Evolutionary conservation across 2,888 invertebrate species (phyloP).

Genomic region (Carterocephalus palaemon): DNA sequence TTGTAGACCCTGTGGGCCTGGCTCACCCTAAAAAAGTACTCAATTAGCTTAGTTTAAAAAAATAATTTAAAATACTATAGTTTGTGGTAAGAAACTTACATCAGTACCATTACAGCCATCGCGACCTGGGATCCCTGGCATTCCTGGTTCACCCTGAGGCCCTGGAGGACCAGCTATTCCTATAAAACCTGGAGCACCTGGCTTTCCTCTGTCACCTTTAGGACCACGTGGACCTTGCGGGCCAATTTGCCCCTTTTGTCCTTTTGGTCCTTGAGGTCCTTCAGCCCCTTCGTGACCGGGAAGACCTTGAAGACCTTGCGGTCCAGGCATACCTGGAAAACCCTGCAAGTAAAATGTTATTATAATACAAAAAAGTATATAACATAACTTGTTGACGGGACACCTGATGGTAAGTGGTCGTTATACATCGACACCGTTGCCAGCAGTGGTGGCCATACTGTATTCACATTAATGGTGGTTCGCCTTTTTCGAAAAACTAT

Average conservation of each 20-base stretch:
- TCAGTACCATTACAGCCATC: constrained; percentile 98
- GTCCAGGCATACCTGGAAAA: constrained; percentile 84
- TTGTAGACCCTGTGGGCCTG: constrained; percentile 83
- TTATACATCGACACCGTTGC: no score
- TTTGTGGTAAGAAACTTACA: constrained; percentile 75
- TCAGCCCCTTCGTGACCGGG: constrained; percentile 90
- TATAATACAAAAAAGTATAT: no score
- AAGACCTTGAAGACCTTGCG: constrained; percentile 85
- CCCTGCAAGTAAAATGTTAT: constrained; percentile 81
- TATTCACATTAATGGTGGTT: no score
- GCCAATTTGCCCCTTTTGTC: constrained; percentile 92
- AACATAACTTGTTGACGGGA: no score
- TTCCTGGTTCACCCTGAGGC: constrained; percentile 82
- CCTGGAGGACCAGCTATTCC: constrained; percentile 78
- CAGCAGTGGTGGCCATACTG: no score
- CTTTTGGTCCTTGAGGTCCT: constrained; percentile 92
- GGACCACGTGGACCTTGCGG: constrained; percentile 88
- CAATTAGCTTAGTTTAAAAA: not conserved
- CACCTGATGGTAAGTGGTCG: no score
- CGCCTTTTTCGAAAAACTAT: no score
- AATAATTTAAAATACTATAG: not conserved
- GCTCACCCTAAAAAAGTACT: constrained; percentile 79
- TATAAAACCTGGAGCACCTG: constrained; percentile 92
- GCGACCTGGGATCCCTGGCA: constrained; percentile 89
- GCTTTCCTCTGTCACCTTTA: constrained; percentile 91